Percentiles rank a stretch among this genome's conserved stretches.
phyloP scores from a whole-genome alignment of 2,888 invertebrate species.

The Heliconius erato region DNA sequence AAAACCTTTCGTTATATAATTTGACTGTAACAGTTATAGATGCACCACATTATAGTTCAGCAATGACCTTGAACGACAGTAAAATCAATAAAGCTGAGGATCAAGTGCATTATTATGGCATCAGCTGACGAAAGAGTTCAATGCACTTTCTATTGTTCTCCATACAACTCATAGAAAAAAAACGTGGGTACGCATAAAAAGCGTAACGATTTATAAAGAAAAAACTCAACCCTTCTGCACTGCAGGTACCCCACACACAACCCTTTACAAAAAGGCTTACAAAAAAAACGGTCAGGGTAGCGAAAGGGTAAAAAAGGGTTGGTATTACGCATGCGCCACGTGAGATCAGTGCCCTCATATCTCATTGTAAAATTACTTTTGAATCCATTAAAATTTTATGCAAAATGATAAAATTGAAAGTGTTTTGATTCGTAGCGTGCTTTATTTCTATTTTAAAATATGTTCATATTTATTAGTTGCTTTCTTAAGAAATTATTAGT shows the following conservation, averaged over 20 bases:
- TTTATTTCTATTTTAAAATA: not conserved
- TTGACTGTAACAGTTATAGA: not conserved
- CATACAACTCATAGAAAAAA: slow-evolving; percentile 70
- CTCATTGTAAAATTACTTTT: slow-evolving; percentile 71
- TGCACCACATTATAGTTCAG: slow-evolving; percentile 32
- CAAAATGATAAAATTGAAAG: slow-evolving; percentile 19
- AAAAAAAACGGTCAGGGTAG: slow-evolving; percentile 80
- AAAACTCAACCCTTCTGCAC: slow-evolving; percentile 82
- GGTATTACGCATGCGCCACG: slow-evolving; percentile 82
- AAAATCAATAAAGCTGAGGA: slow-evolving; percentile 76
- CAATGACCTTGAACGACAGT: slow-evolving; percentile 74
- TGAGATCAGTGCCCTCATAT: slow-evolving; percentile 80
- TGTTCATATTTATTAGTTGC: not conserved
- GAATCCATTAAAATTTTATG: slow-evolving; percentile 34
- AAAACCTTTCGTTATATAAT: too few species aligned
- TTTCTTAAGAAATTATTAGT: not conserved
- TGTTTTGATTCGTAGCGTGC: not conserved
- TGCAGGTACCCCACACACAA: slow-evolving; percentile 84
- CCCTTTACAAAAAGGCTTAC: slow-evolving; percentile 84
- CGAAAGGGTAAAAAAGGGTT: slow-evolving; percentile 85
- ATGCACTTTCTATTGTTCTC: slow-evolving; percentile 78
- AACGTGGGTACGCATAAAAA: slow-evolving; percentile 68
- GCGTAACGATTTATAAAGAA: slow-evolving; percentile 73
- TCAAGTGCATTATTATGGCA: slow-evolving; percentile 81
- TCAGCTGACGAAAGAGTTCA: slow-evolving; percentile 85